Evolutionary conservation across 2,888 invertebrate genomes (phyloP), one percentile per base, ranked within the genome.

Genomic region (Agrochola lota): DNA sequence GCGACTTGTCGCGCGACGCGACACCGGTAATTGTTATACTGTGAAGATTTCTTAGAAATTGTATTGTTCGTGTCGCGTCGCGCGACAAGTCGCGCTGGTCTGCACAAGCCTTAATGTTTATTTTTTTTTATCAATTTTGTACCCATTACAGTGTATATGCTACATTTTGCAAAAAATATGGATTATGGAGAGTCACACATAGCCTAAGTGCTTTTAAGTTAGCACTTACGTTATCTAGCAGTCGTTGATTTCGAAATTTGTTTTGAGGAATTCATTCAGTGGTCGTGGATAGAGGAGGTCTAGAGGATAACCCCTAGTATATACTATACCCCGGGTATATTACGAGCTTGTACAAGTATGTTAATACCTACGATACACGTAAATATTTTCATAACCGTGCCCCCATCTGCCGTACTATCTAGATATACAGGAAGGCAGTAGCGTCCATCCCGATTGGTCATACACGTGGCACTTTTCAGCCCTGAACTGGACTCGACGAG

Each of bases 401-500:
- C 70, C 78, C 40, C 35, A 30, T 60, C 35, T 15, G 7, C 63
- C 43, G 17, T 15, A 64, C 64, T 35, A 26, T 9, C 40, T 26
- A 64, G n/a, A 26, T 59, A n/a, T 43, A 77, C 43, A 43, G n/a
- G 9, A 57, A 52, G 62, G 43, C 62, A 76, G 43, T 15, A 66
- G 23, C 70, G 40, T 23, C 12, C n/a, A 40, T 35, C 23, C 60
- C 20, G 43, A 15, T 35, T 15, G 55, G 11, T 52, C 15, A 23
- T 79, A 80, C 80, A 84, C 80, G 80, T 71, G 80, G 84, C 84
- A 43, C 20, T 46, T 17, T 57, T 11, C 40, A 80, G 64, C 70
- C 84, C 60, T 80, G 80, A 84, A 80, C 79, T 78, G 49, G 40
- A 30, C 35, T n/a, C 26, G 9, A 52, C 26, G 30, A 35, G 35